phyloP scores from a whole-genome alignment of 2,888 invertebrate species.

The Miltochrista miniata region DNA sequence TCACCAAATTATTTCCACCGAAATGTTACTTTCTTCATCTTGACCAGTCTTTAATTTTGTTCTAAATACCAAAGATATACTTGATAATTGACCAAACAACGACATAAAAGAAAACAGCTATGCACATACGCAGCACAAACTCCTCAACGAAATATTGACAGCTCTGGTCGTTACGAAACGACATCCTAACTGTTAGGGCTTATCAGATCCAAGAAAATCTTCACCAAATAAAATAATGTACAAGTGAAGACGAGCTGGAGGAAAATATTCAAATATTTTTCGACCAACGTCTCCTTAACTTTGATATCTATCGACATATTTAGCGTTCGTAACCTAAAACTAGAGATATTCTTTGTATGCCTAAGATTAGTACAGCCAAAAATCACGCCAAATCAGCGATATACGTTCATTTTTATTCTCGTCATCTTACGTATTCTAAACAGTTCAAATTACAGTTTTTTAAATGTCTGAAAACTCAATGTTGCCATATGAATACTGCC shows the following conservation, averaged over 20 bases:
- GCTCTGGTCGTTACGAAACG: neutral
- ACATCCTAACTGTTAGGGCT: conserved; percentile 28
- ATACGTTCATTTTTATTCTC: neutral
- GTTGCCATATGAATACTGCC: neutral
- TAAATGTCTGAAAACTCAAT: neutral
- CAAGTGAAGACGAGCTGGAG: conserved; percentile 57
- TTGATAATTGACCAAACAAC: conserved; percentile 38
- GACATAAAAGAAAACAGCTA: conserved; percentile 51
- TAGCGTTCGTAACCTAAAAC: neutral
- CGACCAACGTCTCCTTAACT: neutral
- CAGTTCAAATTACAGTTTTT: neutral
- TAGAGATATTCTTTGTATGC: conserved; percentile 9
- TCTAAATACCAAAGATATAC: neutral
- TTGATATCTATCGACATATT: neutral
- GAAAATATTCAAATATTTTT: conserved; percentile 29
- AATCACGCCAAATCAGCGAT: conserved; percentile 29
- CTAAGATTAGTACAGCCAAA: conserved; percentile 42
- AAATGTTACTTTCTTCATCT: too few relatives aligned
- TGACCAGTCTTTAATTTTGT: too few relatives aligned
- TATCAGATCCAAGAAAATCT: conserved; percentile 54
- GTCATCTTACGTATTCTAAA: neutral
- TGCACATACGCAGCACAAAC: conserved; percentile 45
- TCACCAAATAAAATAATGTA: conserved; percentile 57
- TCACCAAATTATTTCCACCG: too few relatives aligned
- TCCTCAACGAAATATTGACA: conserved; percentile 18